phyloP scores from a whole-genome alignment of 1,140 invertebrate genomes.

The Listronotus bonariensis region DNA sequence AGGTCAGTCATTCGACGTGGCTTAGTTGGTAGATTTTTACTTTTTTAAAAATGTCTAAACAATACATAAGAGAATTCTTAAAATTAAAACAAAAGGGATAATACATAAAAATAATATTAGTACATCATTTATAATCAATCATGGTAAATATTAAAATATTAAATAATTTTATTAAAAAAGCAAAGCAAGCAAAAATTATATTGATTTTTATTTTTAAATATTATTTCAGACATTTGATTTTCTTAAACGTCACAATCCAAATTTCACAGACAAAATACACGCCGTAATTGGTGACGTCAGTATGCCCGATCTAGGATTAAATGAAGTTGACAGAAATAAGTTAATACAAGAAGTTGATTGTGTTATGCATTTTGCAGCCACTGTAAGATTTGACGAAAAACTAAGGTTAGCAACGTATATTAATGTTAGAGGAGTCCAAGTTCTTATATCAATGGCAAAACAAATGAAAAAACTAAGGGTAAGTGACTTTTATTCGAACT shows the following conservation, averaged over 20 bases:
- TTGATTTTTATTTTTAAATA: too few relatives aligned
- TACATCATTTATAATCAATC: too few relatives aligned
- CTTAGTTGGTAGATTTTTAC: too few relatives aligned
- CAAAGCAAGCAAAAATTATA: too few relatives aligned
- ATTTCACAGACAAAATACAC: conserved; percentile 68
- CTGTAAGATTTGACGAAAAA: conserved; percentile 73
- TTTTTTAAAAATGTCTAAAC: too few relatives aligned
- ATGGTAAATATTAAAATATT: too few relatives aligned
- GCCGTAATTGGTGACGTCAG: conserved; percentile 67
- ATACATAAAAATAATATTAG: too few relatives aligned
- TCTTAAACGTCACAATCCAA: conserved; percentile 55
- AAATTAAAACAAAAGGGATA: too few relatives aligned
- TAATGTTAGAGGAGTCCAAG: conserved; percentile 70
- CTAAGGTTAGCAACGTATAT: conserved; percentile 67
- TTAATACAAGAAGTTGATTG: conserved; percentile 63
- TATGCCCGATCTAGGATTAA: conserved; percentile 65
- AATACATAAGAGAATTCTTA: too few relatives aligned
- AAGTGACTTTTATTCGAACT: background rate
- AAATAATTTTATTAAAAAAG: too few relatives aligned
- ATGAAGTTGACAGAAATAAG: conserved; percentile 60
- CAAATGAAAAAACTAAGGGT: conserved; percentile 61
- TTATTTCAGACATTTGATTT: conserved; percentile 41
- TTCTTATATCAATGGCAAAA: conserved; percentile 66
- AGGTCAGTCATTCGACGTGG: too few relatives aligned
- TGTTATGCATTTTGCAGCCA: conserved; percentile 68